These are phyloP conservation scores for Allolobophora icterica DNA, from an alignment of 2,888 invertebrate genomes.

Conservation along the genomic window DNA sequence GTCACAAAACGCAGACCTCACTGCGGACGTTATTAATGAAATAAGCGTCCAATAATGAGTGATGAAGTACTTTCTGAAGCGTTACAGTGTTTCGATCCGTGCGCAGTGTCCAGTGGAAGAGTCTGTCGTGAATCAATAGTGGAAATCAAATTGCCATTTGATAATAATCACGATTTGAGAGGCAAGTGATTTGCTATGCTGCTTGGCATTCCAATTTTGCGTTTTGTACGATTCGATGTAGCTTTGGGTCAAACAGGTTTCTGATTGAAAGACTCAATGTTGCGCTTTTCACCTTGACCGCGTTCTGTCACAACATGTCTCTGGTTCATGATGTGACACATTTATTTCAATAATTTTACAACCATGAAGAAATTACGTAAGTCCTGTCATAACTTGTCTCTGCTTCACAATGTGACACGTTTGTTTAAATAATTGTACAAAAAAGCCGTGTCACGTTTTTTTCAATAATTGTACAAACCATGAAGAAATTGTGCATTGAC, in stretches of 20 bases:
- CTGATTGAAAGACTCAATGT: background rate
- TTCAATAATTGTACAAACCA: no score
- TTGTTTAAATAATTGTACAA: no score
- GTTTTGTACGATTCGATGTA: background rate
- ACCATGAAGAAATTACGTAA: no score
- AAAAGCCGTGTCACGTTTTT: no score
- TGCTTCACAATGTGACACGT: no score
- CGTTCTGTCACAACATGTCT: background rate
- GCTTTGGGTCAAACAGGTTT: background rate
- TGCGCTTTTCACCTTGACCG: background rate
- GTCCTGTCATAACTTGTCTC: no score
- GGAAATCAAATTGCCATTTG: background rate
- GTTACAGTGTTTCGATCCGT: background rate
- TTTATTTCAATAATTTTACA: background rate
- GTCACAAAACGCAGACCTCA: background rate
- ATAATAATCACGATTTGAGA: conserved; percentile 9
- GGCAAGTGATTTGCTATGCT: conserved; percentile 17
- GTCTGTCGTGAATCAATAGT: background rate
- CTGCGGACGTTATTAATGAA: background rate
- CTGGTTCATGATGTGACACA: background rate
- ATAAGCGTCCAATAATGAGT: background rate
- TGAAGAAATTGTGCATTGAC: no score
- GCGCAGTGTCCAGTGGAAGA: background rate
- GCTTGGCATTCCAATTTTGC: background rate
- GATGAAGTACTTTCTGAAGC: conserved; percentile 7